Conservation (phyloP, 2,113 vertebrate species). For the Turnix velox region DNA sequence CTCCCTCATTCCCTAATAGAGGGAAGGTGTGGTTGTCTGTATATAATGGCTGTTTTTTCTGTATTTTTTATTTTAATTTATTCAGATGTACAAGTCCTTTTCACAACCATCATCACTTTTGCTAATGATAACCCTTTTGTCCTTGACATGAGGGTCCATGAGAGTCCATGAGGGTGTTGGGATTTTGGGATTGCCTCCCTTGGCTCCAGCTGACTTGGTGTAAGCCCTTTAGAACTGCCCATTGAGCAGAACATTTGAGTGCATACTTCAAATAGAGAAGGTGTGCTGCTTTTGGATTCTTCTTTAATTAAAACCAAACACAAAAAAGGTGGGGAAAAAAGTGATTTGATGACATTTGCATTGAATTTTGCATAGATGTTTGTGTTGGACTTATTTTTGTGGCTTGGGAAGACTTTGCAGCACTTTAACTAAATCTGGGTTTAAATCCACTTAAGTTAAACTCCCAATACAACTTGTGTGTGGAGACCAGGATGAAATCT, state of each 20-base stretch:
- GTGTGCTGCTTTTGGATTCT: background rate
- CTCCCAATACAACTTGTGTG: background rate
- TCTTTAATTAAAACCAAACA: background rate
- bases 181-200: background rate
- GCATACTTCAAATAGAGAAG: background rate
- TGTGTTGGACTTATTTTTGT: background rate
- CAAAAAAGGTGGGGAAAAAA: rapidly evolving
- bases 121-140: background rate
- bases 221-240: background rate
- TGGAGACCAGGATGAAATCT: slow-evolving; percentile 13
- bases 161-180: background rate
- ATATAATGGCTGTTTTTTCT: background rate
- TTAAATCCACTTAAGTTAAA: slow-evolving; percentile 33
- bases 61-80: background rate
- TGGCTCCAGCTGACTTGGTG: background rate
- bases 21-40: background rate
- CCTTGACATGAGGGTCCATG: background rate
- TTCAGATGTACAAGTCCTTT: background rate
- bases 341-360: background rate
- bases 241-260: background rate
- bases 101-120: background rate
- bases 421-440: slow-evolving; percentile 5
- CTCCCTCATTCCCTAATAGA: background rate
- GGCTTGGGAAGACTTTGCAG: background rate
- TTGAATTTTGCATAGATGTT: background rate